Evolutionary conservation across 2,888 invertebrate species (phyloP).

Genomic region (Acleris laterana): DNA sequence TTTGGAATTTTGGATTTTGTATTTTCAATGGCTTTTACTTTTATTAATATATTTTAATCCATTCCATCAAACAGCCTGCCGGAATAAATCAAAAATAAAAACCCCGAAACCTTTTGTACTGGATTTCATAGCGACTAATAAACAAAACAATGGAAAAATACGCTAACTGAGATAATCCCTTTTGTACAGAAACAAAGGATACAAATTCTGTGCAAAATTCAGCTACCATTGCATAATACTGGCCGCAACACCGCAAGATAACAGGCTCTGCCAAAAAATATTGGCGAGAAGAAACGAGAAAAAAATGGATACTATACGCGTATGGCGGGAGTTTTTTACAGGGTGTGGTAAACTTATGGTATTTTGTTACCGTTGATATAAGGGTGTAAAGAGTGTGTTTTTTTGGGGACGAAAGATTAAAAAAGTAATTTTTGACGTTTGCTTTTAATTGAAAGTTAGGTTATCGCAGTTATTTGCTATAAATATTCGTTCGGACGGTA

Average conservation of each 20-base stretch:
- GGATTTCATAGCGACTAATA: constrained; percentile 24
- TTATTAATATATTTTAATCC: no score
- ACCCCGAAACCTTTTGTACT: constrained; percentile 3
- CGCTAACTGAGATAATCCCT: constrained; percentile 32
- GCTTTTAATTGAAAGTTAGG: no score
- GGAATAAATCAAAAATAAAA: constrained; percentile 13
- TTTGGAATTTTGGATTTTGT: no score
- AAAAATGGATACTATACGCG: not conserved
- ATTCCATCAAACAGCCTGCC: not conserved
- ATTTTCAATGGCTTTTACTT: no score
- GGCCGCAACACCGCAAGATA: constrained; percentile 22
- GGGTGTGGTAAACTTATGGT: no score
- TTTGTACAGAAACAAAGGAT: constrained; percentile 26
- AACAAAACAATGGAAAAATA: constrained; percentile 27
- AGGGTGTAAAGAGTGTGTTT: no score
- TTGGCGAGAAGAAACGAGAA: constrained; percentile 12
- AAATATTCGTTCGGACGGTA: no score
- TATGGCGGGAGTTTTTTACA: not conserved
- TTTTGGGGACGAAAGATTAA: no score
- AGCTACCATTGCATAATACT: constrained; percentile 16
- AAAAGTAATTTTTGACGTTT: no score
- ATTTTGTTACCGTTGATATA: no score
- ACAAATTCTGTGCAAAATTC: constrained; percentile 27
- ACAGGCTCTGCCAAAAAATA: constrained; percentile 25
- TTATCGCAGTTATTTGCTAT: no score